phyloP scores from a whole-genome alignment of 1,140 invertebrate genomes.

The Ceratosolen fusciceps region DNA sequence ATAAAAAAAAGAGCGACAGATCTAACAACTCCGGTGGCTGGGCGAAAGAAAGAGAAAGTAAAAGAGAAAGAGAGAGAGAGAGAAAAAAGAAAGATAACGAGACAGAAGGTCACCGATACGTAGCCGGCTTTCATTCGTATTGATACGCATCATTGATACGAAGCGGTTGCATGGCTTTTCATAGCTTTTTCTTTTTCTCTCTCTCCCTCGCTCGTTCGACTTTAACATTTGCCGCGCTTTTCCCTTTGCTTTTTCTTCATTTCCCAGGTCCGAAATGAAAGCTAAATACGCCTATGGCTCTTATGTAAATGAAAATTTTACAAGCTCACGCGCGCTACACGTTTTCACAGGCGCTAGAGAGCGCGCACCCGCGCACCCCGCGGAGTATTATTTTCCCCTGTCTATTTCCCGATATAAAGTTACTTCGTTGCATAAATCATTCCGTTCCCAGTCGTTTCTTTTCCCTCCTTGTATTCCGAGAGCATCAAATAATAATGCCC shows the following conservation, averaged over 20 bases:
- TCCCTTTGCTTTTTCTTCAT: slow-evolving; percentile 38
- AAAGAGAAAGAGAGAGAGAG: not conserved
- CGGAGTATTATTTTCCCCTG: not conserved
- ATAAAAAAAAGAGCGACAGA: too few relatives aligned
- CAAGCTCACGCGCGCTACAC: not conserved
- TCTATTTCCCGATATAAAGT: too few relatives aligned
- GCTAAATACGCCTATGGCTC: slow-evolving; percentile 50
- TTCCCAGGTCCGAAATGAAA: slow-evolving; percentile 30
- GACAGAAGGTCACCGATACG: not conserved
- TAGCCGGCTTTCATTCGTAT: slow-evolving; percentile 50
- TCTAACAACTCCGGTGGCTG: too few relatives aligned
- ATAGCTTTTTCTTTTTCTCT: too few relatives aligned
- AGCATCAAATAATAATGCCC: too few relatives aligned
- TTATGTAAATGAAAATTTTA: slow-evolving; percentile 57
- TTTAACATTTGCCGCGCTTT: slow-evolving; percentile 7
- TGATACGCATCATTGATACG: slow-evolving; percentile 39
- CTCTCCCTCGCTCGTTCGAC: slow-evolving; percentile 31
- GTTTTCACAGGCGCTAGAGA: too few relatives aligned
- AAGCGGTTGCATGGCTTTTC: not conserved
- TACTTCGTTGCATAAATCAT: too few relatives aligned
- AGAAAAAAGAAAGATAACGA: not conserved
- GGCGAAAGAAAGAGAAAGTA: not conserved
- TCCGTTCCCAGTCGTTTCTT: too few relatives aligned
- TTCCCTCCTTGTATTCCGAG: too few relatives aligned
- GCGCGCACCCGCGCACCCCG: not conserved